These are phyloP conservation scores for Ennomos erosarius DNA, from an alignment of 2,888 invertebrate species.

Conservation along the genomic window DNA sequence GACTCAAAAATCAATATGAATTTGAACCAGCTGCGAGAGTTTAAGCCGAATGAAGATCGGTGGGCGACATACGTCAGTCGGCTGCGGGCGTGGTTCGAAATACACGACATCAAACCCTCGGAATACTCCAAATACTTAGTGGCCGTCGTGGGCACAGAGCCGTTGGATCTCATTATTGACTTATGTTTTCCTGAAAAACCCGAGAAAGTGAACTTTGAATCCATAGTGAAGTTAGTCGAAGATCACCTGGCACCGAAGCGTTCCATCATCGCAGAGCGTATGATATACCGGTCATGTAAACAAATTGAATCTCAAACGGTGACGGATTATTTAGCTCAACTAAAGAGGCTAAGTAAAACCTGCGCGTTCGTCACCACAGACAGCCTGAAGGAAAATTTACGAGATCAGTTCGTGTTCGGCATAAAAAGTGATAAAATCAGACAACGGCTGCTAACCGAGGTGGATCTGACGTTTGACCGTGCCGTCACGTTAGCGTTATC, in stretches of 20 bases:
- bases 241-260: slow-evolving; percentile 14
- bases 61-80: background rate
- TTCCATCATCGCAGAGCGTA: slow-evolving; percentile 25
- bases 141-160: background rate
- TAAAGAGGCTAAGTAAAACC: slow-evolving; percentile 3
- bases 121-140: background rate
- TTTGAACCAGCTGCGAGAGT: background rate
- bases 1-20: background rate
- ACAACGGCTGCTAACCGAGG: background rate
- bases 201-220: slow-evolving; percentile 9
- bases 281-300: slow-evolving; percentile 23
- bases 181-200: slow-evolving; percentile 19
- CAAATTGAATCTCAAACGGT: slow-evolving; percentile 13
- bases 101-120: background rate
- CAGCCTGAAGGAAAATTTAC: background rate
- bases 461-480: background rate
- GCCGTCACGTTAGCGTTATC: background rate
- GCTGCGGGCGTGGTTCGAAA: background rate
- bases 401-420: background rate
- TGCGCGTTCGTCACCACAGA: background rate
- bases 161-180: background rate
- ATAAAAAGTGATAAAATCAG: too few species aligned
- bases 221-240: slow-evolving; percentile 11
- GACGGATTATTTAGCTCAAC: slow-evolving; percentile 13
- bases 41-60: background rate